A percentile compares a stretch with the other conserved stretches of the same genome.
phyloP scores from a whole-genome alignment of 2,797 vertebrate species.

The Rhinella marina region DNA sequence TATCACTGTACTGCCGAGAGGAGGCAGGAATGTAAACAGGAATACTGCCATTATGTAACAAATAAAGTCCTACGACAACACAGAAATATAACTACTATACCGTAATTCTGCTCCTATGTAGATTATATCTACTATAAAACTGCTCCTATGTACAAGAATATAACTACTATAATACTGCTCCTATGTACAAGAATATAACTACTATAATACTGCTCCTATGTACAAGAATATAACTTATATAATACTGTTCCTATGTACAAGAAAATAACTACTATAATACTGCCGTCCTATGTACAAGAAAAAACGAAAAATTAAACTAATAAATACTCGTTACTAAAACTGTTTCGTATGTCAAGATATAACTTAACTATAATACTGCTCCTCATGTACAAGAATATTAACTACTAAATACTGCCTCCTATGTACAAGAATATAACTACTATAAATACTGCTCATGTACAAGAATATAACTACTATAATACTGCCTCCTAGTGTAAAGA shows the following conservation, averaged over 20 bases:
- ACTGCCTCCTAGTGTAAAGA: background rate
- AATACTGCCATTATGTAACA: too few relatives aligned
- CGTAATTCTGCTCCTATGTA: background rate
- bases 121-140: background rate
- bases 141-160: background rate
- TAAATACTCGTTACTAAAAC: background rate
- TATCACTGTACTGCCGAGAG: too few relatives aligned
- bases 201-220: background rate
- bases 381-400: slow-evolving; percentile 1
- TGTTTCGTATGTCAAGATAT: background rate
- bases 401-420: background rate
- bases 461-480: slow-evolving; percentile 1
- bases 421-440: background rate
- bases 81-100: background rate
- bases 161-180: slow-evolving; percentile 1
- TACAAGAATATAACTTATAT: background rate
- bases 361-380: slow-evolving; percentile 4
- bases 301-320: background rate
- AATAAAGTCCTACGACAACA: too few relatives aligned
- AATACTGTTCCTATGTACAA: background rate
- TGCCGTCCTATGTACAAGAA: background rate
- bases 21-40: too few relatives aligned
- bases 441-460: background rate
- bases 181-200: slow-evolving; percentile 5
- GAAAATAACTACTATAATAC: slow-evolving; percentile 2